These are phyloP conservation scores for Syrphus vitripennis DNA, from an alignment of 2,888 invertebrate species.

Conservation along the genomic window DNA sequence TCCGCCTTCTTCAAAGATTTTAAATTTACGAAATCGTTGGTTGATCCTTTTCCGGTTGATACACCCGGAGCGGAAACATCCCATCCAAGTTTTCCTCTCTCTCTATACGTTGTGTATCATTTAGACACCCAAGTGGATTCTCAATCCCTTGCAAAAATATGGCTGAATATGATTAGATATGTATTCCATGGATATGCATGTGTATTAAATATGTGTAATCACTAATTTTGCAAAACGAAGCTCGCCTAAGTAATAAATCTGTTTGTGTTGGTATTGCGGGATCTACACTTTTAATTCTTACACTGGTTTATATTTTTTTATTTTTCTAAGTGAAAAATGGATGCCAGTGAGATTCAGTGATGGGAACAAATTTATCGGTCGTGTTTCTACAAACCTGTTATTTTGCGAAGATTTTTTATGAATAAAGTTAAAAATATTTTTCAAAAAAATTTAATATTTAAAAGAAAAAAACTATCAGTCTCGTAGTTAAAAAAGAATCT, in stretches of 20 bases:
- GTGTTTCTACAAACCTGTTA: too few relatives aligned
- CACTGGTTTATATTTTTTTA: too few relatives aligned
- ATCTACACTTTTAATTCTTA: neutral
- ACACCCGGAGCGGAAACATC: conserved; percentile 66
- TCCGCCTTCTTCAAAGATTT: conserved; percentile 62
- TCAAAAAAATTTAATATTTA: too few relatives aligned
- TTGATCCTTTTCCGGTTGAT: conserved; percentile 70
- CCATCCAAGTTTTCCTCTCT: conserved; percentile 51
- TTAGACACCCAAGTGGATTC: conserved; percentile 43
- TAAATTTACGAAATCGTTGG: conserved; percentile 60
- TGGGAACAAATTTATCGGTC: too few relatives aligned
- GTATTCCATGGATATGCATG: neutral
- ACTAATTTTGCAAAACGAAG: conserved; percentile 26
- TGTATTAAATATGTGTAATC: conserved; percentile 32
- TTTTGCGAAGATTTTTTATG: too few relatives aligned
- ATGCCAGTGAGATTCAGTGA: too few relatives aligned
- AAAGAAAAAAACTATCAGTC: too few relatives aligned
- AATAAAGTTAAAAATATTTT: too few relatives aligned
- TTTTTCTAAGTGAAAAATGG: too few relatives aligned
- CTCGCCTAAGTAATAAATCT: conserved; percentile 10
- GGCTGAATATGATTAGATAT: conserved; percentile 17
- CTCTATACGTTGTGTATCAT: conserved; percentile 53
- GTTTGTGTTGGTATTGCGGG: neutral
- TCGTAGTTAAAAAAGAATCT: too few relatives aligned
- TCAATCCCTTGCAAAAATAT: conserved; percentile 39